Evolutionary conservation across 2,888 invertebrate genomes (phyloP).

Genomic region (Brachyptera putata): DNA sequence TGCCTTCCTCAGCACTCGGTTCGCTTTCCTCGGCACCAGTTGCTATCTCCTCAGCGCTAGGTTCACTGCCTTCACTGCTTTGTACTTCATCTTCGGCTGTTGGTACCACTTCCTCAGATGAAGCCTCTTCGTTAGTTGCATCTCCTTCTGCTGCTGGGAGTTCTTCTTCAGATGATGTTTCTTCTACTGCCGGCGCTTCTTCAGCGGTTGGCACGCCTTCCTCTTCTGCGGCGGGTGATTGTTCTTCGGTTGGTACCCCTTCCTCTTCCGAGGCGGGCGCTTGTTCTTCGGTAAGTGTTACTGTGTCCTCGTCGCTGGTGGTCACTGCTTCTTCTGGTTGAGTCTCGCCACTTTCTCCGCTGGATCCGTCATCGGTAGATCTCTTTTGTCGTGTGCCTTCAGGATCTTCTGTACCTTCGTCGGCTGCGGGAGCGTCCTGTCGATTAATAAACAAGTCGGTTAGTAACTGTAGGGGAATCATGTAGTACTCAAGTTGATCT

Average conservation of each 20-base stretch:
- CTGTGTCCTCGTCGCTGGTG: conserved; percentile 42
- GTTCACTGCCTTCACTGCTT: conserved; percentile 26
- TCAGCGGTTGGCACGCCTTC: conserved; percentile 36
- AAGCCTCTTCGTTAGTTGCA: conserved; percentile 29
- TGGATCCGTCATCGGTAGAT: neutral
- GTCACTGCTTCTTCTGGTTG: conserved; percentile 35
- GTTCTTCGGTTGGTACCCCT: no score
- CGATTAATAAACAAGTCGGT: no score
- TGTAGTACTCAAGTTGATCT: no score
- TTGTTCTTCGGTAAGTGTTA: conserved; percentile 34
- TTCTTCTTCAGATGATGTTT: conserved; percentile 14
- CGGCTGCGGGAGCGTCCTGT: no score
- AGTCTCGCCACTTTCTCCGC: neutral
- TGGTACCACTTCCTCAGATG: conserved; percentile 33
- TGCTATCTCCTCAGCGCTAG: conserved; percentile 33
- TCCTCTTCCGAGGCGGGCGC: no score
- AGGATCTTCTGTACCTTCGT: no score
- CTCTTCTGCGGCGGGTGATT: no score
- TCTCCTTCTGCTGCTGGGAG: neutral
- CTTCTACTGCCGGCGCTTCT: conserved; percentile 32
- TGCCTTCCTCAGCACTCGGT: conserved; percentile 30
- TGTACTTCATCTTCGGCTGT: neutral
- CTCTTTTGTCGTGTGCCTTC: no score
- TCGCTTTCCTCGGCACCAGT: conserved; percentile 31
- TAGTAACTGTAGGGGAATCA: no score